Evolutionary conservation across 2,797 vertebrate genomes (phyloP).

Genomic region (Crotalus adamanteus): DNA sequence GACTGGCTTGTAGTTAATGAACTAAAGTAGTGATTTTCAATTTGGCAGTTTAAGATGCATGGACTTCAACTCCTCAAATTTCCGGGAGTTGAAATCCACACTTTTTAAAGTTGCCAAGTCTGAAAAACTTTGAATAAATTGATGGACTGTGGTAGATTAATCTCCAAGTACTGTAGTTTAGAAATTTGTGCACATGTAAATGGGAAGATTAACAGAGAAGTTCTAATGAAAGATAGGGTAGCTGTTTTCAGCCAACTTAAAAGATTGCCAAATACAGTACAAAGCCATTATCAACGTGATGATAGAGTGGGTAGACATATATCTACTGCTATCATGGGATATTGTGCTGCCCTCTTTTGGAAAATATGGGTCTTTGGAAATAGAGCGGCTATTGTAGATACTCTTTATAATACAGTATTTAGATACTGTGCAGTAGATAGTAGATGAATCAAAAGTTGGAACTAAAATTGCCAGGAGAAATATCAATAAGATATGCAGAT

Average conservation of each 20-base stretch:
- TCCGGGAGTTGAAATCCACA: not conserved
- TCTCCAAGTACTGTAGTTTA: not conserved
- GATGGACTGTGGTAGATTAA: not conserved
- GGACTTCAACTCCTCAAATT: not conserved
- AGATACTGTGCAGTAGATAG: no score
- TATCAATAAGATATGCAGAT: no score
- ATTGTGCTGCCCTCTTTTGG: not conserved
- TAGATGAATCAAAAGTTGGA: no score
- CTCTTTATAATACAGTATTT: not conserved
- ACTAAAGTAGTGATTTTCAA: not conserved
- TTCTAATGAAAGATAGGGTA: not conserved
- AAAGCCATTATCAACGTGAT: not conserved
- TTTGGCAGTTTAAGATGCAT: not conserved
- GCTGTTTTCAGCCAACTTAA: not conserved
- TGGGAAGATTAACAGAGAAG: not conserved
- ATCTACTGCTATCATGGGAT: not conserved
- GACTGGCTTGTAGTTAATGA: not conserved
- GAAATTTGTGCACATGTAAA: not conserved
- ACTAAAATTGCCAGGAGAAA: no score
- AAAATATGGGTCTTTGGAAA: not conserved
- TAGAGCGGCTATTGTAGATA: not conserved
- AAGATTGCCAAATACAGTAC: not conserved
- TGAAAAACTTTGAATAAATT: not conserved
- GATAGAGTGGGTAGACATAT: not conserved
- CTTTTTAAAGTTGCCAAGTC: not conserved